Evolutionary conservation across 2,113 vertebrate genomes (phyloP), one percentile per base, ranked within the genome.

Genomic region (Eulacestoma nigropectus): DNA sequence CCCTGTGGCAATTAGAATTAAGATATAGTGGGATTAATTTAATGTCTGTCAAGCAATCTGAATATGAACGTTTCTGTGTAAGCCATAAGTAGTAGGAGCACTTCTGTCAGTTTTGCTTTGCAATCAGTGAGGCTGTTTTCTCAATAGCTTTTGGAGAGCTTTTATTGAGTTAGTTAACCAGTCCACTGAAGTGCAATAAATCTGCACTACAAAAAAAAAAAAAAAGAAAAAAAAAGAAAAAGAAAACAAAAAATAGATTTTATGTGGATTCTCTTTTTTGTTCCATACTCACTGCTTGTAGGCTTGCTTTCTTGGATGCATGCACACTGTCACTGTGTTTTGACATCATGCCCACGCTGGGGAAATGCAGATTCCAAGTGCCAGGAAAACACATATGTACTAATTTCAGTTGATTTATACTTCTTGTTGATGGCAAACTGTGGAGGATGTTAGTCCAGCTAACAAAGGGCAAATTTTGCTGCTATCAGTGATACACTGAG

Each of bases 111-210:
- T 64, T 93, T 95, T 88, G 57, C 78, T 96, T 82, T 90, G 57
- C 15, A 16, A 67, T 95, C 79, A 85, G 79, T 73, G 63, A 57
- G 73, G 67, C 94, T 86, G 57, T 37, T 59, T 93, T 85, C 82
- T 92, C 67, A 90, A 26, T 83, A 84, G 95, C 80, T 82, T 92
- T 85, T 91, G 87, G 85, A 96, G 75, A 76, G 94, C 84, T 95
- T 96, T 93, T 84, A 83, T 46, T 95, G 87, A 89, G 72, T 85
- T 90, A 88, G 93, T 94, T 96, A 96, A 84, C 55, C 80, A 95
- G 70, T 76, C 64, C 74, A 89, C 47, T 93, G 89, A 95, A 95
- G 80, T 95, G 91, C 78, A 93, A 75, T 94, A 89, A 90, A 93
- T 95, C 60, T 69, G 23, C 73, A 32, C 29, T 35, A 23, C 12